A percentile compares a stretch with the other conserved stretches of the same genome.
Conservation (phyloP, 2,888 invertebrate species). For the Micoletzkya japonica region DNA sequence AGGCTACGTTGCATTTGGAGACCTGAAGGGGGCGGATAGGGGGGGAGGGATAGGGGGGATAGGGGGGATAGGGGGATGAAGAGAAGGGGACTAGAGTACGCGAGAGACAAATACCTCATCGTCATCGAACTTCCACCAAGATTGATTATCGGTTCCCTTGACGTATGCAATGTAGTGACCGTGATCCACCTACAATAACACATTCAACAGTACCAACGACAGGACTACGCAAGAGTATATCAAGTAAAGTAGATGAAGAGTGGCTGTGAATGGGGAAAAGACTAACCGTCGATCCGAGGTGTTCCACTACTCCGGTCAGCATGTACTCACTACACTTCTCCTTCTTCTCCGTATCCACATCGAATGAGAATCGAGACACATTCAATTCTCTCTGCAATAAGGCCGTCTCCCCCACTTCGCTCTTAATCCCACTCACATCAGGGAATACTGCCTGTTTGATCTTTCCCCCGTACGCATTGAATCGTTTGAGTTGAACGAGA, state of each 20-base stretch:
- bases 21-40: background rate
- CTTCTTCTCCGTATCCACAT: constrained; percentile 19
- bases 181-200: constrained; percentile 14
- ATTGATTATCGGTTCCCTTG: constrained; percentile 40
- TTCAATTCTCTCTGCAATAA: constrained; percentile 32
- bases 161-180: constrained; percentile 49
- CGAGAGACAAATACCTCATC: constrained; percentile 31
- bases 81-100: background rate
- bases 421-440: background rate
- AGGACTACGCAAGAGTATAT: background rate
- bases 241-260: background rate
- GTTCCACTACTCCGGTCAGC: constrained; percentile 32
- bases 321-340: background rate
- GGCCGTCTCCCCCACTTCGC: background rate
- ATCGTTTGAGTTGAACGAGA: constrained; percentile 51
- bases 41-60: background rate
- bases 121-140: constrained; percentile 47
- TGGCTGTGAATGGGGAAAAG: too few species aligned
- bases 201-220: background rate
- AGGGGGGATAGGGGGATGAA: background rate
- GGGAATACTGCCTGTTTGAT: constrained; percentile 32
- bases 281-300: constrained; percentile 32
- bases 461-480: constrained; percentile 47
- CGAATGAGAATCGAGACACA: constrained; percentile 31
- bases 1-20: background rate